Conservation (phyloP, 23 tunicate genomes). For the Phallusia fumigata region DNA sequence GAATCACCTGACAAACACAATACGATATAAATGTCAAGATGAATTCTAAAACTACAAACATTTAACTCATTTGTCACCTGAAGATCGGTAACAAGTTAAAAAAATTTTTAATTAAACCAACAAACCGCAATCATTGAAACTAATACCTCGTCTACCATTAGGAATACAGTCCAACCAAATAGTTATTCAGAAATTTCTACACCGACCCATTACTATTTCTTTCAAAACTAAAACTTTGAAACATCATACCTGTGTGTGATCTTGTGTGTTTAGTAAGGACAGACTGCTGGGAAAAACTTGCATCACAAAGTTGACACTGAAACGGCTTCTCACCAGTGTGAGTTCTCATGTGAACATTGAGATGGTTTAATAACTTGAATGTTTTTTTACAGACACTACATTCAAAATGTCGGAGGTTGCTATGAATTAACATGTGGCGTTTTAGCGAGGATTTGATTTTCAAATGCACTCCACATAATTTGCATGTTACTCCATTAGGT, state of each 20-base stretch:
- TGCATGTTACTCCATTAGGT: background rate
- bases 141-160: background rate
- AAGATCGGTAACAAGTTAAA: no score
- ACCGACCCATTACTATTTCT: no score
- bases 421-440: background rate
- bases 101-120: no score
- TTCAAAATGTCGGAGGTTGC: background rate
- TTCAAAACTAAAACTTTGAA: no score
- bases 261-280: background rate
- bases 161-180: no score
- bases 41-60: background rate
- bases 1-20: background rate
- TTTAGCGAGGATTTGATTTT: background rate
- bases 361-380: background rate
- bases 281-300: background rate
- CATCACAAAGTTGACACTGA: background rate
- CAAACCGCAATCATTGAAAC: no score
- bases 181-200: no score
- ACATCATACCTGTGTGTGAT: conserved; percentile 4
- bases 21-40: no score
- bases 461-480: conserved; percentile 1
- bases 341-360: conserved; percentile 9
- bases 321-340: conserved; percentile 50
- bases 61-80: no score
- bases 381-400: background rate